Conservation (phyloP, 1,140 invertebrate species). For the Tetraneura akinire region DNA sequence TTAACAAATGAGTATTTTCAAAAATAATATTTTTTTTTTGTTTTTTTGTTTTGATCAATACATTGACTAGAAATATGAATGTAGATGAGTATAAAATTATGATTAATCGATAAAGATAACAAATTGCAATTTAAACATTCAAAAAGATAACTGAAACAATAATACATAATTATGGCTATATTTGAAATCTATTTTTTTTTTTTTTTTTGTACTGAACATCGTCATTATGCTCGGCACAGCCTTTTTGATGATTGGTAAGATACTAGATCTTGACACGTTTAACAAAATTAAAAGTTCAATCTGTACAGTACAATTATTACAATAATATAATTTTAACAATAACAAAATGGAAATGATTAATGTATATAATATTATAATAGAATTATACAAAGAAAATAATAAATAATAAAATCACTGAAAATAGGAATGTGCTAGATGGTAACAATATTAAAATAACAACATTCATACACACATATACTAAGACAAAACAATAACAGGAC, state of each 20-base stretch:
- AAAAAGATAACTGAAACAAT: neutral
- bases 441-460: conserved; percentile 13
- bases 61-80: conserved; percentile 39
- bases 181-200: neutral
- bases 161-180: neutral
- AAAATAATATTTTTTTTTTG: conserved; percentile 15
- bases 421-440: conserved; percentile 41
- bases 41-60: too few relatives aligned
- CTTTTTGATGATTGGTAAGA: conserved; percentile 48
- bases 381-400: neutral
- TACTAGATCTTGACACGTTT: conserved; percentile 25
- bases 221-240: conserved; percentile 40
- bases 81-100: neutral
- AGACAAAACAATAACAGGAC: neutral
- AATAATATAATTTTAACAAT: neutral
- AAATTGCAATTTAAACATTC: neutral
- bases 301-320: conserved; percentile 23
- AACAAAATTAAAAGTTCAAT: conserved; percentile 39
- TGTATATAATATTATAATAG: neutral
- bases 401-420: conserved; percentile 34
- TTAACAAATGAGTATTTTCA: neutral
- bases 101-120: neutral
- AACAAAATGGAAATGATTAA: conserved; percentile 32
- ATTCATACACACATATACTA: neutral
- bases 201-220: conserved; percentile 39